phyloP scores from a whole-genome alignment of 2,797 vertebrate genomes.

The Rhabdophis nuchalis region DNA sequence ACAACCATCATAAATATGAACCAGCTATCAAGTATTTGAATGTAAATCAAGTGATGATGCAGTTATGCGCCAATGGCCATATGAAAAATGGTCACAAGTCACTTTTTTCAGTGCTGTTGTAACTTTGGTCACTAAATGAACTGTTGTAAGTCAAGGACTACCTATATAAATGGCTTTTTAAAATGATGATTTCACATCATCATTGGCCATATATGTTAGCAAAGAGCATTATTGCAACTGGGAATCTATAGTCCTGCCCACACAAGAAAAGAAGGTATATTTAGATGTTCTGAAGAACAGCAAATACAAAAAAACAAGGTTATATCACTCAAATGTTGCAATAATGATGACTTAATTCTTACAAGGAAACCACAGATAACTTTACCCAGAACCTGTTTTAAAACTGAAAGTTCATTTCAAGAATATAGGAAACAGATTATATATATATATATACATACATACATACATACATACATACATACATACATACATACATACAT shows the following conservation, averaged over 20 bases:
- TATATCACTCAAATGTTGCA: not conserved
- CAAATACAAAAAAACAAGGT: not conserved
- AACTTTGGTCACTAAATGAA: too few species aligned
- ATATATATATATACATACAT: too few species aligned
- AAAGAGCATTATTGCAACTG: not conserved
- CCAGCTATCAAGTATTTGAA: too few species aligned
- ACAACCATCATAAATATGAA: too few species aligned
- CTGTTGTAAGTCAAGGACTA: too few species aligned
- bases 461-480: too few species aligned
- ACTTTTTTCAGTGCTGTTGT: too few species aligned
- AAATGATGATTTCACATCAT: not conserved
- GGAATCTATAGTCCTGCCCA: not conserved
- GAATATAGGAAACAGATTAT: not conserved
- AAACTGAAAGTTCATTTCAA: not conserved
- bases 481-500: too few species aligned
- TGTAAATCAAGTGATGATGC: too few species aligned
- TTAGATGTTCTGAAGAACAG: not conserved
- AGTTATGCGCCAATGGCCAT: too few species aligned
- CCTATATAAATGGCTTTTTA: not conserved
- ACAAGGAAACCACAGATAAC: not conserved
- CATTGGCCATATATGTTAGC: not conserved
- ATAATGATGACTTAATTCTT: not conserved
- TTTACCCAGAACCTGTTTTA: not conserved
- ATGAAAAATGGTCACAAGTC: too few species aligned
- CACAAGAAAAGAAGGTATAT: not conserved